These are phyloP conservation scores for Neogobius melanostomus DNA, from an alignment of 2,113 vertebrate genomes.

Conservation along the genomic window DNA sequence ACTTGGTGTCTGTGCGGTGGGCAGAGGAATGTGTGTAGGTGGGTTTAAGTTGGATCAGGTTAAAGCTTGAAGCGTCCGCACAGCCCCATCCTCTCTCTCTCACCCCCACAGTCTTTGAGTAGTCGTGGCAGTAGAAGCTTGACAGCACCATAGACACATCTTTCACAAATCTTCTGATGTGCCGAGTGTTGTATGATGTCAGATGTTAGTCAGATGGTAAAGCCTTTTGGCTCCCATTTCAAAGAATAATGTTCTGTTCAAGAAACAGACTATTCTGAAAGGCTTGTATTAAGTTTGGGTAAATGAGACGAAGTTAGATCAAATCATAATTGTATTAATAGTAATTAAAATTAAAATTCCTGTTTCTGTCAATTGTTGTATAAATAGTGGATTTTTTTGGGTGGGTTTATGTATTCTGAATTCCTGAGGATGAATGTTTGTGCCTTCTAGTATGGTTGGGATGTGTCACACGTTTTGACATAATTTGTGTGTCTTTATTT, in stretches of 20 bases:
- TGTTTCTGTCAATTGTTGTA: too few species aligned
- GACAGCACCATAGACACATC: constrained; percentile 66
- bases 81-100: constrained; percentile 52
- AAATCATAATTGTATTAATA: too few species aligned
- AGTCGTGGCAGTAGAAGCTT: constrained; percentile 41
- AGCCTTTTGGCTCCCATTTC: background rate
- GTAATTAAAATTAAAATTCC: too few species aligned
- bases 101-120: constrained; percentile 63
- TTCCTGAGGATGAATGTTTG: too few species aligned
- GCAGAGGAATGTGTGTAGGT: constrained; percentile 70
- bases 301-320: too few species aligned
- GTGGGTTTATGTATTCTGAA: too few species aligned
- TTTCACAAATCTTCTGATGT: constrained; percentile 45
- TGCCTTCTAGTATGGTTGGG: background rate
- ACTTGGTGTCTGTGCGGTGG: constrained; percentile 25
- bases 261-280: background rate
- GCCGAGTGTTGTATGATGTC: constrained; percentile 30
- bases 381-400: too few species aligned
- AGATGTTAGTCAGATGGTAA: background rate
- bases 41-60: constrained; percentile 72
- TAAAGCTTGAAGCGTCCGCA: constrained; percentile 57
- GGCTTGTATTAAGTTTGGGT: background rate
- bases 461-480: background rate
- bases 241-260: background rate
- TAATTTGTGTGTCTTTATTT: background rate